Evolutionary conservation across 2,888 invertebrate genomes (phyloP).

Genomic region (Cantharis flavilabris): DNA sequence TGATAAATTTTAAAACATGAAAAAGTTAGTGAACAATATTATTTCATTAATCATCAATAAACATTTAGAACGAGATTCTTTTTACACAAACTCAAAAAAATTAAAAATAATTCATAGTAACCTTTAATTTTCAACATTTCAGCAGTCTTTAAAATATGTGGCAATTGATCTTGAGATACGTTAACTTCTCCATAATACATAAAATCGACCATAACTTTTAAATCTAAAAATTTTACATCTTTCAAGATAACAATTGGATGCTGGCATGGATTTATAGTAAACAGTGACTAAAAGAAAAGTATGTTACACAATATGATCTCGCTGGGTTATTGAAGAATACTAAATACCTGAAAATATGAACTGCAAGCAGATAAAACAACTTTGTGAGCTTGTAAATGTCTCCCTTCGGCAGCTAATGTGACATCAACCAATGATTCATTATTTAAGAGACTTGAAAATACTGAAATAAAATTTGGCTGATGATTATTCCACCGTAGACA

Average conservation of each 20-base stretch:
- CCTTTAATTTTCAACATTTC: constrained; percentile 86
- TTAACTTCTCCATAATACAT: constrained; percentile 94
- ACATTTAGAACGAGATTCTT: too few species aligned
- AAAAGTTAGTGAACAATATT: too few species aligned
- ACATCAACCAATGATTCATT: constrained; percentile 88
- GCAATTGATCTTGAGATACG: constrained; percentile 85
- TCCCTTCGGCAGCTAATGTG: constrained; percentile 88
- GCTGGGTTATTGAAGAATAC: background rate
- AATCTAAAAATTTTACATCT: constrained; percentile 83
- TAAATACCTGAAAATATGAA: constrained; percentile 83
- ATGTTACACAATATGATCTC: background rate
- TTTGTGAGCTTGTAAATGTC: constrained; percentile 86
- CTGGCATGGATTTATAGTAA: constrained; percentile 83
- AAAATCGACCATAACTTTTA: constrained; percentile 87
- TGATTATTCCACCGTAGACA: constrained; percentile 86
- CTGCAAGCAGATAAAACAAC: constrained; percentile 90
- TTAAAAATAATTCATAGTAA: constrained; percentile 31
- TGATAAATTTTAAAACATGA: too few species aligned
- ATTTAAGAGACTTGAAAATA: constrained; percentile 81
- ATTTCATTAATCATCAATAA: too few species aligned
- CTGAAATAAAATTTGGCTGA: constrained; percentile 89
- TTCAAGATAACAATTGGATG: constrained; percentile 90
- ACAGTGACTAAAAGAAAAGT: constrained; percentile 65
- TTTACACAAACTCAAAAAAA: background rate
- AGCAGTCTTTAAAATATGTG: constrained; percentile 79